phyloP scores from a whole-genome alignment of 1,140 invertebrate species.

The Drosophila triauraria region DNA sequence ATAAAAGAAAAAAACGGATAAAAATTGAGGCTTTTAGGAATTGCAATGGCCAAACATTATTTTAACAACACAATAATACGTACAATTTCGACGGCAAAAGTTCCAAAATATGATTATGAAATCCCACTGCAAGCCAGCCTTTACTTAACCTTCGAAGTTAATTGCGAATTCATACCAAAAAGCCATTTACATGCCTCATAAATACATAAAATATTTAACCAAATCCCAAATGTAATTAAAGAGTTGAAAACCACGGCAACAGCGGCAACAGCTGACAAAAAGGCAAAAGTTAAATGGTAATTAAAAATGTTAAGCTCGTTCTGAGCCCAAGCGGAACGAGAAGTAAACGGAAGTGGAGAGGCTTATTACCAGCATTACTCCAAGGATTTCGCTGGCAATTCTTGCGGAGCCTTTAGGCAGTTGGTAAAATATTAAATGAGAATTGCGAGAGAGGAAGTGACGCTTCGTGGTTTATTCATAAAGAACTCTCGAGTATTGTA shows the following conservation, averaged over 20 bases:
- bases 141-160: conserved; percentile 32
- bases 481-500: background rate
- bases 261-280: conserved; percentile 30
- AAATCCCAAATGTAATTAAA: conserved; percentile 60
- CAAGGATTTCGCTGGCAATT: conserved; percentile 41
- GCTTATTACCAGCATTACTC: conserved; percentile 5
- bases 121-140: background rate
- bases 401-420: conserved; percentile 8
- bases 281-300: conserved; percentile 52
- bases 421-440: conserved; percentile 20
- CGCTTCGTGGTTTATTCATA: conserved; percentile 39
- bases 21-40: background rate
- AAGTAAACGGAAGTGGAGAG: conserved; percentile 4
- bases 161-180: conserved; percentile 33
- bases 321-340: conserved; percentile 22
- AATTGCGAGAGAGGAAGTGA: conserved; percentile 17
- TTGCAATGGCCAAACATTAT: background rate
- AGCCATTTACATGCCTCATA: conserved; percentile 54
- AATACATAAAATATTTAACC: conserved; percentile 41
- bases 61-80: background rate
- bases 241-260: conserved; percentile 28
- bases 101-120: background rate
- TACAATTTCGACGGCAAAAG: background rate
- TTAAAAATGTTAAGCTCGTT: conserved; percentile 61
- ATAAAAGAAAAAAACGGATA: conserved; percentile 8